A percentile compares a stretch with the other conserved stretches of the same genome.
These are phyloP conservation scores for Nycteola revayana DNA, from an alignment of 2,888 invertebrate genomes.

Conservation along the genomic window DNA sequence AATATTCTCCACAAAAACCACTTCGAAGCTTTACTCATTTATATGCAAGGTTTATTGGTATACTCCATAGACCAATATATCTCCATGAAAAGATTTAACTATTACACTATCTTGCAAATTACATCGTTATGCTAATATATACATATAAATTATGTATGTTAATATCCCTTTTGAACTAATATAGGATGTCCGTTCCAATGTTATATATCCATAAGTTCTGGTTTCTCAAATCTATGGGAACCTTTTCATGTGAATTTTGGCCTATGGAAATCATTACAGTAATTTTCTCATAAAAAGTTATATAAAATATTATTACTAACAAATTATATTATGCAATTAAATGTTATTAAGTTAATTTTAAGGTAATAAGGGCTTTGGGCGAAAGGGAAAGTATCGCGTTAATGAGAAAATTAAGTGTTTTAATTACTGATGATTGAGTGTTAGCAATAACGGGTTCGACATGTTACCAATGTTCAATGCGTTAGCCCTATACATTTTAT, in stretches of 20 bases:
- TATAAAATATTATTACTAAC: slow-evolving; percentile 7
- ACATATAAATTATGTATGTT: slow-evolving; percentile 44
- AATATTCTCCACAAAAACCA: too few species aligned
- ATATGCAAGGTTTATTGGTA: too few species aligned
- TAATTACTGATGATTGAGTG: background rate
- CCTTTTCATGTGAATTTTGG: slow-evolving; percentile 26
- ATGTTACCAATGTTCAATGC: too few species aligned
- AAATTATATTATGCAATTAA: too few species aligned
- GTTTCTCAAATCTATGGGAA: slow-evolving; percentile 35
- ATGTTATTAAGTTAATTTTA: too few species aligned
- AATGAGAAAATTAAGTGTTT: too few species aligned
- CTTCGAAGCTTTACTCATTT: too few species aligned
- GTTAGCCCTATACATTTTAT: too few species aligned
- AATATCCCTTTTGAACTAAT: slow-evolving; percentile 48
- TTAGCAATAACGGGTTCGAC: too few species aligned
- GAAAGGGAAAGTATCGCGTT: background rate
- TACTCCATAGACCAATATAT: slow-evolving; percentile 1
- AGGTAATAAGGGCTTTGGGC: too few species aligned
- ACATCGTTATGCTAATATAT: slow-evolving; percentile 29
- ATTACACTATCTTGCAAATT: slow-evolving; percentile 5
- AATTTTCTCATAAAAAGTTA: slow-evolving; percentile 21
- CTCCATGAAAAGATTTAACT: slow-evolving; percentile 20
- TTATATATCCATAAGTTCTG: slow-evolving; percentile 25
- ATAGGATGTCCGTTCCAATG: slow-evolving; percentile 63
- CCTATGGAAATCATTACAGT: slow-evolving; percentile 25